Percentiles rank a stretch among this genome's conserved stretches.
Evolutionary conservation across 2,797 vertebrate genomes (phyloP).

Genomic region (Limnodromus scolopaceus): DNA sequence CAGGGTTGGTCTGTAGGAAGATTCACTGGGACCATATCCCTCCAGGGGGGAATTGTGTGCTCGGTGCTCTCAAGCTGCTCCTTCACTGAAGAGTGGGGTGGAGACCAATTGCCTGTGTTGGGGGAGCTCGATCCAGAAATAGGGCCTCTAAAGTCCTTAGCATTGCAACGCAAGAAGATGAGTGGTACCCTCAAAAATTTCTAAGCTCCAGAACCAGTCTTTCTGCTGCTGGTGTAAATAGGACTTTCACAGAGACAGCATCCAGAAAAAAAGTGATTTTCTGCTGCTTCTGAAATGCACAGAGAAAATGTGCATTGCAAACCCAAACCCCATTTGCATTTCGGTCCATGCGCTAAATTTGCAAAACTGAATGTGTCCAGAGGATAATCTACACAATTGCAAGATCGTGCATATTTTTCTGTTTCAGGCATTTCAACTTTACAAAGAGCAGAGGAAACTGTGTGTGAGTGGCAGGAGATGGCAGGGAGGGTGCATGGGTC

Average conservation of each 20-base stretch:
- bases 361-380: rapidly evolving
- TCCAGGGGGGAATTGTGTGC: rapidly evolving
- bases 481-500: background rate
- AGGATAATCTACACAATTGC: background rate
- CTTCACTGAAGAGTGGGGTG: background rate
- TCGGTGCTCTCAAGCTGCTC: background rate
- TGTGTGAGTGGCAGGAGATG: background rate
- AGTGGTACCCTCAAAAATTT: background rate
- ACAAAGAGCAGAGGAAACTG: background rate
- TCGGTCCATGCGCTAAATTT: background rate
- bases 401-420: background rate
- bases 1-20: background rate
- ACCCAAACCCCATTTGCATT: background rate
- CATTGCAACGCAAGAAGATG: background rate
- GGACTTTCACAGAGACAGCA: background rate
- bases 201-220: background rate
- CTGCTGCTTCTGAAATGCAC: background rate
- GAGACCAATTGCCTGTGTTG: background rate
- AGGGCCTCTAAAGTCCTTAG: background rate
- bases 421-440: background rate
- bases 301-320: background rate
- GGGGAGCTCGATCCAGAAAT: background rate
- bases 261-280: background rate
- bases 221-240: background rate
- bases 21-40: no score